Percentiles rank a stretch among this genome's conserved stretches.
These are phyloP conservation scores for Dasyurus viverrinus DNA, from an alignment of 2,113 vertebrate genomes.

Conservation along the genomic window DNA sequence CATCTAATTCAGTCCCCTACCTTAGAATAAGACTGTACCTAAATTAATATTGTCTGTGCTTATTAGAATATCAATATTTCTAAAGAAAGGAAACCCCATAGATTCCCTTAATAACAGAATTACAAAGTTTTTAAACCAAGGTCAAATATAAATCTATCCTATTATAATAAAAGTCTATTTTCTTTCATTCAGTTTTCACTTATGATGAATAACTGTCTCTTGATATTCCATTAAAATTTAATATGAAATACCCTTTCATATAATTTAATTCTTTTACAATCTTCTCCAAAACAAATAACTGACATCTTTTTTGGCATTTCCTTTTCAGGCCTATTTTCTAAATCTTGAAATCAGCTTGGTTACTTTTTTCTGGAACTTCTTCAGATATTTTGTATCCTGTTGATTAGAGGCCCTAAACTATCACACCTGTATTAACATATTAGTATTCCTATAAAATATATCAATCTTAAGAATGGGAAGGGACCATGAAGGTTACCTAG, in stretches of 20 bases:
- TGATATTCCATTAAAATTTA: background rate
- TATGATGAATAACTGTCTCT: background rate
- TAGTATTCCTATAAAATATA: background rate
- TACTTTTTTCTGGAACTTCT: background rate
- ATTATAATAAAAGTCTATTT: background rate
- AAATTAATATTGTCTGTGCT: background rate
- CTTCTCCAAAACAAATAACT: background rate
- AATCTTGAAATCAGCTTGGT: background rate
- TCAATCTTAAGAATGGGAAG: background rate
- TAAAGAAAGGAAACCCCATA: constrained; percentile 6
- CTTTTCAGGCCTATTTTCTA: background rate
- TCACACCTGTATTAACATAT: background rate
- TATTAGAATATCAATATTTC: background rate
- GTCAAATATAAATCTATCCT: background rate
- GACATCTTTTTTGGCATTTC: background rate
- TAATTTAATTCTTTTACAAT: background rate
- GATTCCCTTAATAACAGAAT: background rate
- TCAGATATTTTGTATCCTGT: background rate
- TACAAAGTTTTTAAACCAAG: background rate
- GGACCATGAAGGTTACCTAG: background rate
- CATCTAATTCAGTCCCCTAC: background rate
- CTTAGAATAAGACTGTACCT: background rate
- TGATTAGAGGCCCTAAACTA: background rate
- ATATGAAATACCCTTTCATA: background rate
- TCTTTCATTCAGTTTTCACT: background rate